Evolutionary conservation across 2,797 vertebrate species (phyloP).

Genomic region (Falco cherrug): DNA sequence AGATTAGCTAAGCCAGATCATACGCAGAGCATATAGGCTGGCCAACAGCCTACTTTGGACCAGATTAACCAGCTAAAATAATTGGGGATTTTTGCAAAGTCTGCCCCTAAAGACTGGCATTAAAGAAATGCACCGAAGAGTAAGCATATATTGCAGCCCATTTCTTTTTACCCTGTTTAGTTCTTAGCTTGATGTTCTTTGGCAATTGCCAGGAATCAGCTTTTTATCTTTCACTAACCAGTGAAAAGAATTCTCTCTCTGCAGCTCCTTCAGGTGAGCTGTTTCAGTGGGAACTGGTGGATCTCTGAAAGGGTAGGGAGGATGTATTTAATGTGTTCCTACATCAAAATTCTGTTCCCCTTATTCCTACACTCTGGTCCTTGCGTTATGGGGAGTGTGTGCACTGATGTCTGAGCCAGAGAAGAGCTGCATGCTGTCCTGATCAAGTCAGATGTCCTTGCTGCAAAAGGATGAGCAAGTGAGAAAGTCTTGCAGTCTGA

Average conservation of each 20-base stretch:
- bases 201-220: slow-evolving; percentile 22
- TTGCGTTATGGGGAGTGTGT: neutral
- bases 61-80: slow-evolving; percentile 72
- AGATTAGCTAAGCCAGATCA: slow-evolving; percentile 71
- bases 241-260: neutral
- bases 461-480: neutral
- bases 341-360: neutral
- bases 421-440: neutral
- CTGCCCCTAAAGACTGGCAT: slow-evolving; percentile 69
- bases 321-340: neutral
- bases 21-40: slow-evolving; percentile 57
- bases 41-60: slow-evolving; percentile 71
- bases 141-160: slow-evolving; percentile 38
- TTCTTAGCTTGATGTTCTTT: slow-evolving; percentile 46
- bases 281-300: neutral
- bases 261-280: slow-evolving; percentile 12
- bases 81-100: slow-evolving; percentile 72
- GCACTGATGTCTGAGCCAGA: neutral
- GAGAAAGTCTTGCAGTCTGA: neutral
- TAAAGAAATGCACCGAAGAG: slow-evolving; percentile 59
- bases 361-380: neutral
- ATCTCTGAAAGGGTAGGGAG: neutral
- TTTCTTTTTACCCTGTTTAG: slow-evolving; percentile 49
- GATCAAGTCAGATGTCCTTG: neutral
- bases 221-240: slow-evolving; percentile 24